These are phyloP conservation scores for Boulengeromyrus knoepffleri DNA, from an alignment of 2,113 vertebrate genomes.

Conservation along the genomic window DNA sequence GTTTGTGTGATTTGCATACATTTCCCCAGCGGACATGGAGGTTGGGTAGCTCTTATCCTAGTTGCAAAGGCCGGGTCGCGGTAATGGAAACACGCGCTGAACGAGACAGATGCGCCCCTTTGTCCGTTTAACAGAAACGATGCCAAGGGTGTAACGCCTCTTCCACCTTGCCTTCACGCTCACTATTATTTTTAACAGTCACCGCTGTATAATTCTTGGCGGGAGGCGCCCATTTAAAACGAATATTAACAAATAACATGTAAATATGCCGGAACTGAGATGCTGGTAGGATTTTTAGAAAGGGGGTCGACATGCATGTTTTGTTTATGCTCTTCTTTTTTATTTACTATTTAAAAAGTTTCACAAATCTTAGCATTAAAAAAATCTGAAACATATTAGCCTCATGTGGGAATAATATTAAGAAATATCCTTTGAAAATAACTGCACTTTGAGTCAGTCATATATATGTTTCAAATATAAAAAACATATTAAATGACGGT, in stretches of 20 bases:
- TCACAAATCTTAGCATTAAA: neutral
- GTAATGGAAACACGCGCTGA: slow-evolving; percentile 42
- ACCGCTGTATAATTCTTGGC: neutral
- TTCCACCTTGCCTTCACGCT: slow-evolving; percentile 16
- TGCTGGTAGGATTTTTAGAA: neutral
- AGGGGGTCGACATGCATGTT: neutral
- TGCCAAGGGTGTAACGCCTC: slow-evolving; percentile 22
- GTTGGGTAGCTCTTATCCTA: slow-evolving; percentile 33
- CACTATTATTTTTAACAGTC: neutral
- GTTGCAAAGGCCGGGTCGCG: slow-evolving; percentile 45
- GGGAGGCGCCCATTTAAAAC: neutral
- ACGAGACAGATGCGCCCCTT: slow-evolving; percentile 55
- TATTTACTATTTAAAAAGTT: neutral
- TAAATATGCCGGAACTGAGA: neutral
- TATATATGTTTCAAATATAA: neutral
- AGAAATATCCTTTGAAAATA: neutral
- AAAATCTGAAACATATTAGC: neutral
- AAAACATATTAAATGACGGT: neutral
- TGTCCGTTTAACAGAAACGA: slow-evolving; percentile 51
- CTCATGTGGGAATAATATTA: neutral
- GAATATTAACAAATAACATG: neutral
- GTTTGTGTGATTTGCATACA: slow-evolving; percentile 54
- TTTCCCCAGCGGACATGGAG: slow-evolving; percentile 7
- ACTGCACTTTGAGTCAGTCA: neutral
- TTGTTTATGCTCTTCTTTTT: neutral